A percentile compares a stretch with the other conserved stretches of the same genome.
Evolutionary conservation across 2,113 vertebrate species (phyloP).

Genomic region (Otolemur garnettii): DNA sequence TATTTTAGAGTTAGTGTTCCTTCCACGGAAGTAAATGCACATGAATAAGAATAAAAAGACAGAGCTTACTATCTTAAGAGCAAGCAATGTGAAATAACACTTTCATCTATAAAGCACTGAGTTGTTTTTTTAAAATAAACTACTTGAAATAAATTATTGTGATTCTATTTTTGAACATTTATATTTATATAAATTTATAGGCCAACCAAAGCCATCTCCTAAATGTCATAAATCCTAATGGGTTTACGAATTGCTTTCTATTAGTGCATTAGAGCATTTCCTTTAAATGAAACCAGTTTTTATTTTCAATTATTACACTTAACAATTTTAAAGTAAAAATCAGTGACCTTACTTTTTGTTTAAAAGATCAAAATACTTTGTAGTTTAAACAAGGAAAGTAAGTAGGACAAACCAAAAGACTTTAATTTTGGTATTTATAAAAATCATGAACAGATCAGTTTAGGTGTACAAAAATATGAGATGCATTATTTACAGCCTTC

Average conservation of each 20-base stretch:
- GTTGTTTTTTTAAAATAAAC: slow-evolving; percentile 39
- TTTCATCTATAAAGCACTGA: slow-evolving; percentile 40
- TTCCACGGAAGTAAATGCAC: slow-evolving; percentile 67
- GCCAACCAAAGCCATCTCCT: not conserved
- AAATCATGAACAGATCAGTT: not conserved
- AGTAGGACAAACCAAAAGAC: not conserved
- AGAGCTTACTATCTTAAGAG: slow-evolving; percentile 33
- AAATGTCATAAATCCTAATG: not conserved
- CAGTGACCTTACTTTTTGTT: not conserved
- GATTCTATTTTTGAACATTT: slow-evolving; percentile 59
- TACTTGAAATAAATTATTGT: slow-evolving; percentile 36
- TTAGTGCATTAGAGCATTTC: not conserved
- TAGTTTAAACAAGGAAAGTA: slow-evolving; percentile 13
- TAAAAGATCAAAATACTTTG: slow-evolving; percentile 24
- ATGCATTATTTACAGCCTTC: not conserved
- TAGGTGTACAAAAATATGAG: not conserved
- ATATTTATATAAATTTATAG: slow-evolving; percentile 53
- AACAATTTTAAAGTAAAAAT: slow-evolving; percentile 47
- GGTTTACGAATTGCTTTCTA: slow-evolving; percentile 29
- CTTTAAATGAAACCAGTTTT: slow-evolving; percentile 38
- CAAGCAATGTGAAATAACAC: slow-evolving; percentile 59
- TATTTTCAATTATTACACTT: slow-evolving; percentile 30
- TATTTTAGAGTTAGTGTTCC: slow-evolving; percentile 45
- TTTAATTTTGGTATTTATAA: not conserved
- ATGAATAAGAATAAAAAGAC: slow-evolving; percentile 69